These are phyloP conservation scores for Whitmania pigra DNA, from an alignment of 1,140 invertebrate genomes.

Conservation along the genomic window DNA sequence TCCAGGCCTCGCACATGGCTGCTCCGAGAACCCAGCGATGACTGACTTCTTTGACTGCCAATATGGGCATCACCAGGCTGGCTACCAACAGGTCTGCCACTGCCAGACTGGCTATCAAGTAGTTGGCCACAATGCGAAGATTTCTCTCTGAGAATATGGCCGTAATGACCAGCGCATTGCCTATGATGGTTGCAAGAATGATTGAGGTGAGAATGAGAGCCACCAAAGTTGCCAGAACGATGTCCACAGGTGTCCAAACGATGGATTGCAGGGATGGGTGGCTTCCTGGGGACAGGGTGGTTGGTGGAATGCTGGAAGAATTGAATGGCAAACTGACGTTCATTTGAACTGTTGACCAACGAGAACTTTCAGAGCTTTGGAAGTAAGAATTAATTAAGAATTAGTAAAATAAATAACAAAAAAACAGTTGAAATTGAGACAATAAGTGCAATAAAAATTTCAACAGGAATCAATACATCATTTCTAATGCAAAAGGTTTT, in stretches of 20 bases:
- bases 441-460: too few relatives aligned
- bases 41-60: slow-evolving; percentile 37
- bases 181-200: slow-evolving; percentile 48
- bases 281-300: background rate
- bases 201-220: slow-evolving; percentile 29
- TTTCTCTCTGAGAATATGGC: slow-evolving; percentile 77
- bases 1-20: slow-evolving; percentile 60
- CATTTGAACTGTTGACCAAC: too few relatives aligned
- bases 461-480: too few relatives aligned
- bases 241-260: background rate
- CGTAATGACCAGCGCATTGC: slow-evolving; percentile 88
- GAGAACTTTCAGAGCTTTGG: too few relatives aligned
- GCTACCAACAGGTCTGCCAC: slow-evolving; percentile 55
- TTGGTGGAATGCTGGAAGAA: too few relatives aligned
- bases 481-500: too few relatives aligned
- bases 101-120: slow-evolving; percentile 53
- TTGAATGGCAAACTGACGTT: too few relatives aligned
- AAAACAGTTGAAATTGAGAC: too few relatives aligned
- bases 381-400: too few relatives aligned
- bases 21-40: slow-evolving; percentile 44
- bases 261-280: background rate
- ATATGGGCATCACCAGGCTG: slow-evolving; percentile 53
- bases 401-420: too few relatives aligned
- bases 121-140: slow-evolving; percentile 53
- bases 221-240: background rate